phyloP scores from a whole-genome alignment of 2,888 invertebrate genomes.

The Drosophila subsilvestris region DNA sequence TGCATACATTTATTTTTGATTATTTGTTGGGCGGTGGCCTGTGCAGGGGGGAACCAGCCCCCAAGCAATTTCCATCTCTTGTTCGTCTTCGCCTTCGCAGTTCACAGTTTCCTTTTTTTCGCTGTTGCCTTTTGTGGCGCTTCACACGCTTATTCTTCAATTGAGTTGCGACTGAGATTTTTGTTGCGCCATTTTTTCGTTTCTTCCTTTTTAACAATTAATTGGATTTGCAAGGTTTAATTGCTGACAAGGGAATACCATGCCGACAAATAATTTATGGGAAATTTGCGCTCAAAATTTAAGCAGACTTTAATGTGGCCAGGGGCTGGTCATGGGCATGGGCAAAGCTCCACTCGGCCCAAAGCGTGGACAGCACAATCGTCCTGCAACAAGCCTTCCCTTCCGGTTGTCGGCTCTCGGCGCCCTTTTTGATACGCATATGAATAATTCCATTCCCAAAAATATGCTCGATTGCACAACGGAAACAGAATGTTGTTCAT shows the following conservation, averaged over 20 bases:
- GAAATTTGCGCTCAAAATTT: conserved; percentile 4
- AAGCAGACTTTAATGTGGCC: neutral
- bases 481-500: conserved; percentile 33
- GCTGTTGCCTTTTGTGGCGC: conserved; percentile 38
- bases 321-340: too few species aligned
- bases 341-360: too few species aligned
- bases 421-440: neutral
- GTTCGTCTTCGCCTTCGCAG: conserved; percentile 2
- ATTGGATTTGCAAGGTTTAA: conserved; percentile 66
- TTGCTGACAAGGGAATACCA: conserved; percentile 51
- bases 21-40: neutral
- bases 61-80: conserved; percentile 33
- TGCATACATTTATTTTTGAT: conserved; percentile 13
- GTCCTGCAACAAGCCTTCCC: neutral
- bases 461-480: conserved; percentile 37
- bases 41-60: conserved; percentile 5
- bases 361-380: neutral
- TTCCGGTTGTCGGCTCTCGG: neutral
- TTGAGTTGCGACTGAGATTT: conserved; percentile 57
- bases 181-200: conserved; percentile 15
- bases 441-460: conserved; percentile 7
- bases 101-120: conserved; percentile 21
- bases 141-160: conserved; percentile 56
- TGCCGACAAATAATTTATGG: conserved; percentile 56
- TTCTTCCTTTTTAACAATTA: conserved; percentile 44